Base-by-base conservation (phyloP, 2,888 invertebrate species). In the Oxytorus armatus region DNA sequence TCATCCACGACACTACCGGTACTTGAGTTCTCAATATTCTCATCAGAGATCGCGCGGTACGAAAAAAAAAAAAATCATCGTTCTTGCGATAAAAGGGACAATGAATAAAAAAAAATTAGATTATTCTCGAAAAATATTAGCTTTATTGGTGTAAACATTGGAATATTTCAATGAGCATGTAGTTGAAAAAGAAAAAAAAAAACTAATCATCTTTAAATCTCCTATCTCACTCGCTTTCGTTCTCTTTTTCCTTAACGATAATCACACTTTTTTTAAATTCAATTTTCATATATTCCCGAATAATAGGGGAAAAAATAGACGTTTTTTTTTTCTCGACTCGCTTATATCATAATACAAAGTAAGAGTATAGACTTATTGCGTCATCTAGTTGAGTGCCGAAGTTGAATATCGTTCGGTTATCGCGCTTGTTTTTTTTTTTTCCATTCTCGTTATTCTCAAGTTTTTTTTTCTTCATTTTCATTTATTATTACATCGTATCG, bases 131-230 rank as follows among this genome's bases (percentile, higher is more conserved):
- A 83, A 84, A 84, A 83, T 83, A 84, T 82, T 84, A 79, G 74
- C 73, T 85, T 86, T 85, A 85, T 85, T 77, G 55, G 78, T 82
- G 79, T 83, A 82, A 83, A 84, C 78, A 82, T 73, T 83, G 83
- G 83, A 84, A 84, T 84, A 81, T 78, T 66, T 74, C 76, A 82
- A 84, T 84, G 83, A 83, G 83, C 83, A 82, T 82, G 72, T 73
- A 69, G 47, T 79, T 73, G 80, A 73, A 68, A 73, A 75, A 59
- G 21, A n/a, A 33, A 74, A 73, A 63, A 33, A 61, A 72, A 36
- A n/a, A 29, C 21, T 53, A 42, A 74, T 55, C n/a, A 63, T 73
- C 65, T 42, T 63, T 18, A 55, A 55, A 47, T 65, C 65, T 44
- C 23, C 42, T 42, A 36, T 68, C 59, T 68, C 73, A 51, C 73